Evolutionary conservation across 2,888 invertebrate genomes (phyloP).

Genomic region (Empis stercorea): DNA sequence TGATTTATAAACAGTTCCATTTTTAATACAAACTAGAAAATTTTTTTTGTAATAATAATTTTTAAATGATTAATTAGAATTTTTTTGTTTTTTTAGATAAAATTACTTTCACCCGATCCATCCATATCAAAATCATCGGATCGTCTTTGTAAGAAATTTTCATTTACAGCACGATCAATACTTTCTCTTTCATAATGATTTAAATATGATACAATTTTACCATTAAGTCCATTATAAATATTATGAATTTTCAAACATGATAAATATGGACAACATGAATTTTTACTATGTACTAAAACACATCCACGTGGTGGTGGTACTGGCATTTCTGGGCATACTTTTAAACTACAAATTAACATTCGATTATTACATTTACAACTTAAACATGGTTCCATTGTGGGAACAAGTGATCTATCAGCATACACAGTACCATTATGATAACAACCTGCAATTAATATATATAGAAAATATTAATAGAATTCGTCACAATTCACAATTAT

Average conservation of each 20-base stretch:
- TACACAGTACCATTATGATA: slow-evolving; percentile 58
- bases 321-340: slow-evolving; percentile 62
- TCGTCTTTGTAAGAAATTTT: slow-evolving; percentile 28
- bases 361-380: slow-evolving; percentile 61
- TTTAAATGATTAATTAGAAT: background rate
- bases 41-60: no score
- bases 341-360: slow-evolving; percentile 60
- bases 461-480: no score
- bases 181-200: slow-evolving; percentile 32
- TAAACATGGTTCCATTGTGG: slow-evolving; percentile 62
- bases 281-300: slow-evolving; percentile 51
- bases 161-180: slow-evolving; percentile 32
- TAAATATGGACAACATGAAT: slow-evolving; percentile 64
- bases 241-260: slow-evolving; percentile 52
- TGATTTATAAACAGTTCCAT: slow-evolving; percentile 33
- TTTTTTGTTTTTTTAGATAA: background rate
- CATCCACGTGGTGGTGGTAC: slow-evolving; percentile 64
- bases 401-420: slow-evolving; percentile 50
- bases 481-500: no score
- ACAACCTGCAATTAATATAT: slow-evolving; percentile 42
- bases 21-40: slow-evolving; percentile 28
- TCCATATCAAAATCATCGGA: slow-evolving; percentile 33
- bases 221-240: slow-evolving; percentile 27
- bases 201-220: slow-evolving; percentile 30
- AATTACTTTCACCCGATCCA: slow-evolving; percentile 20